Conservation (phyloP, 1,140 invertebrate genomes). For the Zelostemma sp. region DNA sequence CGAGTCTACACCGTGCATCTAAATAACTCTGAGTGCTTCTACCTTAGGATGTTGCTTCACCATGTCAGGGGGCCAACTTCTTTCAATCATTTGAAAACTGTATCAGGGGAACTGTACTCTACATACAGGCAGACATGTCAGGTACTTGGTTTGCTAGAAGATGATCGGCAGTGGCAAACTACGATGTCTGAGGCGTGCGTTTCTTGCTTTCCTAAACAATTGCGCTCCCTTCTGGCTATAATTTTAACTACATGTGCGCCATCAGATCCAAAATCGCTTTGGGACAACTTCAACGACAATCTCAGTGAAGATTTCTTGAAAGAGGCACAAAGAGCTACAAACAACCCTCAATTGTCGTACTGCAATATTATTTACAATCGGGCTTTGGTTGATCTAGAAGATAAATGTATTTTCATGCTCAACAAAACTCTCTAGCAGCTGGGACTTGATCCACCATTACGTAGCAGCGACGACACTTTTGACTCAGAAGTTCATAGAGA, state of each 20-base stretch:
- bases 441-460: no score
- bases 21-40: slow-evolving; percentile 55
- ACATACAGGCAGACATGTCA: slow-evolving; percentile 63
- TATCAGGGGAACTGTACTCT: slow-evolving; percentile 57
- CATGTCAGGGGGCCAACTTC: slow-evolving; percentile 66
- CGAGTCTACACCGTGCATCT: slow-evolving; percentile 8
- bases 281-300: slow-evolving; percentile 60
- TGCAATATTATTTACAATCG: background rate
- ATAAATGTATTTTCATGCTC: no score
- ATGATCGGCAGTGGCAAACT: slow-evolving; percentile 59
- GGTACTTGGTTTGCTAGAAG: slow-evolving; percentile 57
- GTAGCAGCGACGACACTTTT: no score
- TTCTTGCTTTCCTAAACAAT: slow-evolving; percentile 48
- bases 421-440: no score
- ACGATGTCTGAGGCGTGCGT: slow-evolving; percentile 56
- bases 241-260: slow-evolving; percentile 59
- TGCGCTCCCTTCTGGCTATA: slow-evolving; percentile 63
- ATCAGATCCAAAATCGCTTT: slow-evolving; percentile 55
- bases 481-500: no score
- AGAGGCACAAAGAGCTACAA: background rate
- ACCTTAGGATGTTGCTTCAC: slow-evolving; percentile 65
- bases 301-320: background rate
- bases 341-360: background rate
- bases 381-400: no score
- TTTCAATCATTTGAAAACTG: slow-evolving; percentile 65